Base-by-base conservation (phyloP, 1,140 invertebrate genomes). In the Chironomus tepperi region DNA sequence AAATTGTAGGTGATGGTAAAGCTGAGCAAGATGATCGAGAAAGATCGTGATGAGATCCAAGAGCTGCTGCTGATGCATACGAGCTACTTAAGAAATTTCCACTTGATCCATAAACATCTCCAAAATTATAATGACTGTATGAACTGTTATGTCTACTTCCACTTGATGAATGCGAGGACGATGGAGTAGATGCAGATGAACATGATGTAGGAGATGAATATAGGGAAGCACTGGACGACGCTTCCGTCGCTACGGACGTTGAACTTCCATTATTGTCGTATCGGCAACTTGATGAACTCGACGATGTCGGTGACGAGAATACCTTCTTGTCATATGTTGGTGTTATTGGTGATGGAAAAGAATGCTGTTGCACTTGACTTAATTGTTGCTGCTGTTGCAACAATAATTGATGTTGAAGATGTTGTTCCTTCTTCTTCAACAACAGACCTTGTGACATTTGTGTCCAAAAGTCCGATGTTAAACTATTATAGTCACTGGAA, bases 1-100 rank as follows among this genome's bases (percentile, higher is more conserved):
- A 82, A 21, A 82, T 82, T 16, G 81, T 82, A 18, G 81, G 81
- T 73, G 81, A 82, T 1, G 81, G 81, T 76, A 82, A 76, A 0
- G 81, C 81, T 67, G 42, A 43, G n/a, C 73, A 73, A n/a, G 34
- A 43, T 16, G 42, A 42, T 9, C 73, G 34, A 6, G 19, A 42
- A 19, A 73, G 18, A 42, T 73, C 73, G n/a, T 42, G 76, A 43
- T 75, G 74, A 0, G 72, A 74, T 24, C 77, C 76, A 9, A 75
- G n/a, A 70, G 65, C 65, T 21, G 65, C 65, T 70, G 65, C 65
- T 70, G 65, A 19, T 21, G 74, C 74, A 67, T 65, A 24, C 0
- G 47, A 24, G 18, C 21, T 47, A 67, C 42, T 74, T 65, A 73
- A 73, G 75, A 75, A 78, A 42, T n/a, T 43, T 18, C 42, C 42